Conservation (phyloP, 92 coral and sea anemone species). For the Zoanthus sansibaricus region DNA sequence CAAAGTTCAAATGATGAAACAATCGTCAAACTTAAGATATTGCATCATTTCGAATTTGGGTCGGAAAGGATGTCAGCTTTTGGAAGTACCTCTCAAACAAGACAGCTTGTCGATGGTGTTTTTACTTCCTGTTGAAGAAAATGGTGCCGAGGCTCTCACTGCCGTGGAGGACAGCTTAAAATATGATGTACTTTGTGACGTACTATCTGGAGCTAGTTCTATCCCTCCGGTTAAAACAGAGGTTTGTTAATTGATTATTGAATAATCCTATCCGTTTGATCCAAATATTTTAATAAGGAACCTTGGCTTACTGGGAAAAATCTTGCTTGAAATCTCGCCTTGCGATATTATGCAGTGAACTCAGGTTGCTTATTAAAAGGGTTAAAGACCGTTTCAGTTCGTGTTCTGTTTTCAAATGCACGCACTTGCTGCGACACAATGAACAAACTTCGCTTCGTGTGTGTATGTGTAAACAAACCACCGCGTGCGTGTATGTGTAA, state of each 20-base stretch:
- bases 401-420: no score
- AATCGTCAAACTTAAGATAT: constrained; percentile 37
- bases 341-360: no score
- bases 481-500: no score
- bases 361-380: no score
- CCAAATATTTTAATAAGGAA: no score
- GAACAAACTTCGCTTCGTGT: no score
- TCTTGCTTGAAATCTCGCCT: no score
- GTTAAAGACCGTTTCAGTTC: no score
- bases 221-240: constrained; percentile 34
- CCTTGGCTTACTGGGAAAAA: no score
- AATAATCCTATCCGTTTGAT: no score
- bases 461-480: no score
- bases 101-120: constrained; percentile 30
- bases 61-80: constrained; percentile 37
- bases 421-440: no score
- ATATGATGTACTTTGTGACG: constrained; percentile 11
- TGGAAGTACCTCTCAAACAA: constrained; percentile 33
- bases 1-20: constrained; percentile 41
- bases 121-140: constrained; percentile 32
- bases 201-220: constrained; percentile 19
- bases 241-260: constrained; percentile 11
- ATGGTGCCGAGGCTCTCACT: constrained; percentile 23
- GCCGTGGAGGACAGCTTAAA: constrained; percentile 31
- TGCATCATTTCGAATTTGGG: constrained; percentile 40